Conservation (phyloP, 2,888 invertebrate species). For the Rhaphigaster nebulosa region DNA sequence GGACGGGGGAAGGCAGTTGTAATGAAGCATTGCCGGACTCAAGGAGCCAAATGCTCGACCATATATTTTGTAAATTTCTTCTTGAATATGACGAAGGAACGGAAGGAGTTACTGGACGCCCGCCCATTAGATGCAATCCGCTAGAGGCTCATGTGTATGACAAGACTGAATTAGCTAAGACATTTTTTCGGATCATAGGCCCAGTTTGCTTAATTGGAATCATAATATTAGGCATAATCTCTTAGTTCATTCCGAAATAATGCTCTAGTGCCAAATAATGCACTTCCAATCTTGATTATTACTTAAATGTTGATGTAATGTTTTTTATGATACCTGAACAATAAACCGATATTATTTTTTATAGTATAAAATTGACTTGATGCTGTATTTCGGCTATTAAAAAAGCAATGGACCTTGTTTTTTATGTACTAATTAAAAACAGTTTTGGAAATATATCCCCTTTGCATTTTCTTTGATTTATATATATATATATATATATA, state of each 20-base stretch:
- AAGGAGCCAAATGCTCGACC: slow-evolving; percentile 15
- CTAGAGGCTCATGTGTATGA: neutral
- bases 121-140: slow-evolving; percentile 27
- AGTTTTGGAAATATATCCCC: too few relatives aligned
- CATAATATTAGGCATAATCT: neutral
- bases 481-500: too few relatives aligned
- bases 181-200: too few relatives aligned
- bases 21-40: neutral
- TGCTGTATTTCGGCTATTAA: too few relatives aligned
- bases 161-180: neutral
- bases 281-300: too few relatives aligned
- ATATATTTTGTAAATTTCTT: slow-evolving; percentile 47
- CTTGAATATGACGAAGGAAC: slow-evolving; percentile 18
- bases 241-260: neutral
- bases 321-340: too few relatives aligned
- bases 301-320: too few relatives aligned
- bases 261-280: neutral
- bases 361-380: too few relatives aligned
- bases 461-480: too few relatives aligned
- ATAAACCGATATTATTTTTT: too few relatives aligned
- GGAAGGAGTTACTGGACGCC: slow-evolving; percentile 8
- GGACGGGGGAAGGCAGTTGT: neutral
- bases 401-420: too few relatives aligned
- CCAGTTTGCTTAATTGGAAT: neutral
- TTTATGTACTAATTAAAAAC: too few relatives aligned